Base-by-base conservation (phyloP, 2,888 invertebrate genomes). In the Drosophila buzzatii region DNA sequence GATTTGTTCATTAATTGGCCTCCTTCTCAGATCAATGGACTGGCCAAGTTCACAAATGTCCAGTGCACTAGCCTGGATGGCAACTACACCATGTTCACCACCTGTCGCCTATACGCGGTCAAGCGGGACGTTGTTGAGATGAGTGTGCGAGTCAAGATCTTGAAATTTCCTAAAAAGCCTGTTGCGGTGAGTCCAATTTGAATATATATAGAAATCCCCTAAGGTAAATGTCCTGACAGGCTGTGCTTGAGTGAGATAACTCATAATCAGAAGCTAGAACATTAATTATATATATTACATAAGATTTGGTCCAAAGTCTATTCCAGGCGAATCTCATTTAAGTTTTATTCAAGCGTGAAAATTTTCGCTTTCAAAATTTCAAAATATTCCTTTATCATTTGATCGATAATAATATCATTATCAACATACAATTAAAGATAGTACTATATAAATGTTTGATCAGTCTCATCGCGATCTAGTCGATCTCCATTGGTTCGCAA, bases 61-160 rank as follows among this genome's bases (percentile, higher is more conserved):
- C 57, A 88, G 65, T 90, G 90, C n/a, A 9, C 66, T 5, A 75
- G 59, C 53, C 42, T 66, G 56, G 84, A 89, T 59, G n/a, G 53
- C 5, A 86, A 76, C 35, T 70, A 79, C 16, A 73, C 80, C 6
- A 27, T 47, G 12, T 78, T 90, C 20, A 71, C 61, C 10, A 42
- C 63, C n/a, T 89, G 89, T 27, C 90, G 89, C 1, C 44, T 89
- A 35, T 75, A 80, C 20, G 89, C 90, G 20, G 66, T 89, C 1
- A 82, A 90, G 45, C 88, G 89, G 7, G 84, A 90, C 58, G 89
- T 89, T 4, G 84, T 69, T n/a, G 89, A 89, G 67, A 72, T 89
- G 77, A 79, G 74, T 37, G 14, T 89, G 18, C 58, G 45, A 4
- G 66, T 57, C 0, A 62, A 70, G n/a, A 73, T 89, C 14, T 12